phyloP scores from a whole-genome alignment of 1,140 invertebrate genomes.

The Gerris buenoi region DNA sequence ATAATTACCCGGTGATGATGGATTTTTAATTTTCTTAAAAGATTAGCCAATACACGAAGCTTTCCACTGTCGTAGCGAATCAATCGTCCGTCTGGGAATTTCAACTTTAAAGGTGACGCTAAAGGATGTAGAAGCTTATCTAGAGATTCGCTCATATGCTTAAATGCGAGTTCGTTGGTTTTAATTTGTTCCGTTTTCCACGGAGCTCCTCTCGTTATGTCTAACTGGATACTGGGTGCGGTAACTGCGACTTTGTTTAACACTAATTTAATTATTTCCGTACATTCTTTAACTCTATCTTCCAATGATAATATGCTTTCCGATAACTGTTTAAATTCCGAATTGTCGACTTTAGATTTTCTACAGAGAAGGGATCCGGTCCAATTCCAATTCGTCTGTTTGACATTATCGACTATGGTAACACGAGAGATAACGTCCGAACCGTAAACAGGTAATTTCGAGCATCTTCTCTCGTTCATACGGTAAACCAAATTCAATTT shows the following conservation, averaged over 20 bases:
- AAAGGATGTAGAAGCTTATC: conserved; percentile 51
- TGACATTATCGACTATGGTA: neutral
- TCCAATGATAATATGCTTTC: neutral
- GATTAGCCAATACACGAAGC: conserved; percentile 60
- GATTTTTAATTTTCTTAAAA: conserved; percentile 69
- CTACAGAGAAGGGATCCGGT: neutral
- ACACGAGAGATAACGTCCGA: neutral
- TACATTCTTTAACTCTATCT: neutral
- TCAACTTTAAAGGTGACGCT: conserved; percentile 57
- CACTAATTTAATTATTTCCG: neutral
- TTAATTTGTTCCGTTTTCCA: too few relatives aligned
- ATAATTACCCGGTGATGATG: conserved; percentile 70
- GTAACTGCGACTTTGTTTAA: neutral
- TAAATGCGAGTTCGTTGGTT: too few relatives aligned
- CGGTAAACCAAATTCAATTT: neutral
- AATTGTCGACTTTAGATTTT: neutral
- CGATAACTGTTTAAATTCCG: neutral
- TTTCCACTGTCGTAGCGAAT: conserved; percentile 99
- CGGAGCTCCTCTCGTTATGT: neutral
- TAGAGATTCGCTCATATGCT: too few relatives aligned
- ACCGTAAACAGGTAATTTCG: neutral
- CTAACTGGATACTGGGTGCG: neutral
- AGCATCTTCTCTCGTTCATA: neutral
- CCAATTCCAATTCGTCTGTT: neutral
- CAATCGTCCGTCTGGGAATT: conserved; percentile 92